Evolutionary conservation across 2,113 vertebrate genomes (phyloP).

Genomic region (Columba livia): DNA sequence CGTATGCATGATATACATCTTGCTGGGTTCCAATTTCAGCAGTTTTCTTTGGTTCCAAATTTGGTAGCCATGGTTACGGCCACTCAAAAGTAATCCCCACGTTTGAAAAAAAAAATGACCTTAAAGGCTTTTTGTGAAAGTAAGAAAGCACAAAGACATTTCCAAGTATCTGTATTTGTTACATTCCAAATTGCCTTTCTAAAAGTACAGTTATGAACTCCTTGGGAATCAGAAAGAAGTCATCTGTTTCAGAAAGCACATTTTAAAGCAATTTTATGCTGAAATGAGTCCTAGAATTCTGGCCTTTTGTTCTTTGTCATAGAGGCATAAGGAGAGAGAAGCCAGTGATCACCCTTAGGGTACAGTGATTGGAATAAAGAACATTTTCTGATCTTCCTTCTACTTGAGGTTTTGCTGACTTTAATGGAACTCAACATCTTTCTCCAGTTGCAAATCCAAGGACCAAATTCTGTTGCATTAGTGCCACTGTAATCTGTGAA

Average conservation of each 20-base stretch:
- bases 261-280: slow-evolving; percentile 5
- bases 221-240: slow-evolving; percentile 21
- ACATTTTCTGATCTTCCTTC: not conserved
- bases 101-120: not conserved
- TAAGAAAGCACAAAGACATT: not conserved
- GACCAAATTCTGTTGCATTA: not conserved
- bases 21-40: not conserved
- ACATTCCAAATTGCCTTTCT: slow-evolving; percentile 50
- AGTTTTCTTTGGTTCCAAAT: not conserved
- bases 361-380: not conserved
- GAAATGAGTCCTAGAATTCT: slow-evolving; percentile 5
- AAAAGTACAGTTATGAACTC: slow-evolving; percentile 31
- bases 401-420: not conserved
- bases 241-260: slow-evolving; percentile 15
- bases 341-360: not conserved
- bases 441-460: not conserved
- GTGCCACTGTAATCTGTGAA: not conserved
- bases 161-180: slow-evolving; percentile 25
- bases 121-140: slow-evolving; percentile 23
- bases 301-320: slow-evolving; percentile 3
- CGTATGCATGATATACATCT: not conserved
- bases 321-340: not conserved
- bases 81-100: slow-evolving; percentile 5
- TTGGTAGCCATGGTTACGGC: slow-evolving; percentile 27
- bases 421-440: not conserved